phyloP scores from a whole-genome alignment of 2,888 invertebrate genomes.

The Stenichneumon culpator region DNA sequence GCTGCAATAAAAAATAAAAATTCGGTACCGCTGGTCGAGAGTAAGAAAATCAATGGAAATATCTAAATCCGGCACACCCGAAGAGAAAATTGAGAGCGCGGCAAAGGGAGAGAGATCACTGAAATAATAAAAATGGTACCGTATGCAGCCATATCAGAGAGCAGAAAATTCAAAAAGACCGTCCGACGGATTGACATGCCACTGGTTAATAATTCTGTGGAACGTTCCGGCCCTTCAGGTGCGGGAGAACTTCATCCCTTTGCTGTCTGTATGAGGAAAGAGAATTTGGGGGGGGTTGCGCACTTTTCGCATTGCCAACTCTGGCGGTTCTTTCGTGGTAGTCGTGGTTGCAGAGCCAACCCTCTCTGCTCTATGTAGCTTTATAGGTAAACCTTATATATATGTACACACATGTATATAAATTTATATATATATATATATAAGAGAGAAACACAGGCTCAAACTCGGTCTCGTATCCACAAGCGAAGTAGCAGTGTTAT shows the following conservation, averaged over 20 bases:
- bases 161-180: neutral
- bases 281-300: neutral
- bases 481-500: conserved; percentile 1
- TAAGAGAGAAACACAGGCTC: conserved; percentile 22
- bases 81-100: neutral
- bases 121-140: neutral
- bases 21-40: neutral
- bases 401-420: neutral
- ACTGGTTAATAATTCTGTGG: conserved; percentile 10
- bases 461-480: conserved; percentile 18
- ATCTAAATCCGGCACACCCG: neutral
- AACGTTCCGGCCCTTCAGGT: neutral
- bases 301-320: conserved; percentile 31
- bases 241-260: conserved; percentile 13
- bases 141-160: neutral
- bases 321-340: neutral
- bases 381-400: neutral
- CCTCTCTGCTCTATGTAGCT: conserved; percentile 2
- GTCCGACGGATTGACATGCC: neutral
- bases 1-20: neutral
- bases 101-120: neutral
- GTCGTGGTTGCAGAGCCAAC: neutral
- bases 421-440: neutral
- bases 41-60: neutral
- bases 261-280: neutral